A percentile compares a stretch with the other conserved stretches of the same genome.
Evolutionary conservation across 2,797 vertebrate species (phyloP).

Genomic region (Sciaenops ocellatus): DNA sequence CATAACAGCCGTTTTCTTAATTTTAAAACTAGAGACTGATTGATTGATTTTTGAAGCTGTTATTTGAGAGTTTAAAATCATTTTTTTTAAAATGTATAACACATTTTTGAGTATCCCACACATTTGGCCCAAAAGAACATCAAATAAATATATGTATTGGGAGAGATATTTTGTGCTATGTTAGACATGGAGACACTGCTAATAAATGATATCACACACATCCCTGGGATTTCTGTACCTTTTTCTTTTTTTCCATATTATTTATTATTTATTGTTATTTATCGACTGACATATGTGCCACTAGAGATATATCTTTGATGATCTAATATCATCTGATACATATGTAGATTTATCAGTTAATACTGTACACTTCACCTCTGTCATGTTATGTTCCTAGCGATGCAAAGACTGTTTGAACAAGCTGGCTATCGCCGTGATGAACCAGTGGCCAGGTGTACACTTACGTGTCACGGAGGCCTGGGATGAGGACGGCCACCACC

Average conservation of each 20-base stretch:
- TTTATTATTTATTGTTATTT: neutral
- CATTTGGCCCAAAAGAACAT: neutral
- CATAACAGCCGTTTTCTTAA: too few species aligned
- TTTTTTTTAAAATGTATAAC: neutral
- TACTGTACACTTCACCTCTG: constrained; percentile 3
- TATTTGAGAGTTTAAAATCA: too few species aligned
- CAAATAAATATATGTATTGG: neutral
- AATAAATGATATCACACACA: neutral
- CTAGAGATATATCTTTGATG: neutral
- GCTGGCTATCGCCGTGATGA: constrained; percentile 97
- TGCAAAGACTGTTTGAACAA: constrained; percentile 97
- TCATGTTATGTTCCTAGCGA: constrained; percentile 82
- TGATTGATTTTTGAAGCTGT: too few species aligned
- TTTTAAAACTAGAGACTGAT: too few species aligned
- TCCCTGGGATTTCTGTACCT: neutral
- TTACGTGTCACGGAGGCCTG: constrained; percentile 97
- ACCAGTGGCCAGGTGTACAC: constrained; percentile 97
- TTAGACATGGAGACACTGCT: neutral
- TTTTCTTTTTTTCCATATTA: too few species aligned
- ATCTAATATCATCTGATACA: neutral
- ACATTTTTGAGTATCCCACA: neutral
- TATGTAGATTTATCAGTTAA: neutral
- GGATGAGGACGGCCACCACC: constrained; percentile 98
- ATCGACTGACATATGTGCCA: neutral
- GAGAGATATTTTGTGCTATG: neutral